Evolutionary conservation across 37 sponge, comb jelly and placozoan species (phyloP), one percentile per base, ranked within the genome.

Genomic region (Dysidea cf. avara): DNA sequence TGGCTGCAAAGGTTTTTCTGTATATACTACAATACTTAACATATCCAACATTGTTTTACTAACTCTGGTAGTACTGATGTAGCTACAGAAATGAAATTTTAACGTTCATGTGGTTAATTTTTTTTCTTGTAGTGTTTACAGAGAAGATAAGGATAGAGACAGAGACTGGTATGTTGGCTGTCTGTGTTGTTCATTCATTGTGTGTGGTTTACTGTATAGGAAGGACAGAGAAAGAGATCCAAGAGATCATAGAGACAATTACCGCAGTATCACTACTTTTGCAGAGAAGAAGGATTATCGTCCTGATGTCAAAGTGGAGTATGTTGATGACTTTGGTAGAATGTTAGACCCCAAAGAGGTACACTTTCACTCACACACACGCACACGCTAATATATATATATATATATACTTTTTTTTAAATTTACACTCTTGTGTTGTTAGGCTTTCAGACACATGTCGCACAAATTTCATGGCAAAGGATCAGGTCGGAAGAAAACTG

Each of bases 391-490:
- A 72, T 39, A 72, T 7, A 52, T 51, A n/a, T 34, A 5, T 13
- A 1, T 26, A 5, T 33, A 21, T 34, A 37, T 39, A 2, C 4
- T 39, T 49, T 7, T 63, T 7, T 18, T 30, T 18, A 36, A 28
- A 2, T 38, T 50, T 4, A 21, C 6, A 16, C 34, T 36, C n/a
- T 48, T 26, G 18, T 59, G 2, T 47, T 31, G 75, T 3, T 37
- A 90, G 87, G 97, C 97, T 0, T 96, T 98, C 66, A 72, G 99
- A 13, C 75, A 77, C 59, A 79, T 98, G 87, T 98, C 99, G 17
- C 96, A 95, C 79, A 92, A 89, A 63, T 98, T 98, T 65, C 99
- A 98, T 64, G 99, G 99, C 26, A 92, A 92, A 61, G 89, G 81
- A 17, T 88, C 96, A 12, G 99, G 99, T 1, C 86, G 86, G 79